Conservation (phyloP, 2,797 vertebrate genomes). For the Coluber constrictor region DNA sequence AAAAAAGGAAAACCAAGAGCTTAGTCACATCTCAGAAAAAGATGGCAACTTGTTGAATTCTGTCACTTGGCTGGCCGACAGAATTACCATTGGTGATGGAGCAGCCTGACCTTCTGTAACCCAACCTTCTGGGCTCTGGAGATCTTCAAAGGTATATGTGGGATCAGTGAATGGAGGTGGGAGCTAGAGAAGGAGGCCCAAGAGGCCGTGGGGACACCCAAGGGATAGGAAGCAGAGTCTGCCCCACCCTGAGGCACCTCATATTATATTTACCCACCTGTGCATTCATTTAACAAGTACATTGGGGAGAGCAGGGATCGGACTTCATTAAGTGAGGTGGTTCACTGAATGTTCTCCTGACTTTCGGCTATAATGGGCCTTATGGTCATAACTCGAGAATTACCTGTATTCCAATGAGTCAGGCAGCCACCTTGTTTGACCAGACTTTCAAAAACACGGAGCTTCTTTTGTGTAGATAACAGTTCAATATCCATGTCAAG, state of each 20-base stretch:
- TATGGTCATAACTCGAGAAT: not conserved
- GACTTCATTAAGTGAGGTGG: not conserved
- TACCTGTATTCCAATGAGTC: not conserved
- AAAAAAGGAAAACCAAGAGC: not conserved
- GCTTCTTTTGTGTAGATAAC: not conserved
- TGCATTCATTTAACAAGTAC: not conserved
- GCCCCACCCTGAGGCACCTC: not conserved
- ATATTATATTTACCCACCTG: not conserved
- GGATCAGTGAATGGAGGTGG: not conserved
- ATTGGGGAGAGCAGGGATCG: not conserved
- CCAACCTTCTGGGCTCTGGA: not conserved
- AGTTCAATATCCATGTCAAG: not conserved
- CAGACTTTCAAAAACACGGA: not conserved
- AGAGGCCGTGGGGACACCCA: not conserved
- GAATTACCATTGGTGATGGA: not conserved
- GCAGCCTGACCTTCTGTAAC: not conserved
- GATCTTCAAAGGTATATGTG: not conserved
- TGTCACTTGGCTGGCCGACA: no score
- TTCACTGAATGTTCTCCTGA: not conserved
- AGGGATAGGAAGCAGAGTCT: not conserved
- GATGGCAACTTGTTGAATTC: not conserved
- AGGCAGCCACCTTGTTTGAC: not conserved
- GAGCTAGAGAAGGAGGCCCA: not conserved
- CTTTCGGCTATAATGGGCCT: not conserved
- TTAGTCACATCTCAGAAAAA: not conserved